Evolutionary conservation across 2,888 invertebrate species (phyloP).

Genomic region (Myopa testacea): DNA sequence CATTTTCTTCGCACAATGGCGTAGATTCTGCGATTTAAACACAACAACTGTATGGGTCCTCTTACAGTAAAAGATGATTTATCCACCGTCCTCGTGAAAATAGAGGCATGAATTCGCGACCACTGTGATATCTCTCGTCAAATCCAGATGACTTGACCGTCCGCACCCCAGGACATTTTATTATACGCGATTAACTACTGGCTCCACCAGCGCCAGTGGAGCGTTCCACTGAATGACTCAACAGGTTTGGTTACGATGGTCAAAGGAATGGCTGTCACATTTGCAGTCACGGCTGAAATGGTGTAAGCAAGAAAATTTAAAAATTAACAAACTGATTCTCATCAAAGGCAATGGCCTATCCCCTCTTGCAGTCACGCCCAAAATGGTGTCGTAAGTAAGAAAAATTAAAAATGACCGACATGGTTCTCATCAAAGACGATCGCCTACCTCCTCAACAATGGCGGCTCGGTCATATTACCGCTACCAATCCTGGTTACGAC

Average conservation of each 20-base stretch:
- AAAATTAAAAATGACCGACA: constrained; percentile 37
- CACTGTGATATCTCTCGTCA: constrained; percentile 34
- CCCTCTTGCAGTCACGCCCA: too few relatives aligned
- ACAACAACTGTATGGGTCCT: constrained; percentile 13
- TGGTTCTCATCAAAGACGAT: constrained; percentile 40
- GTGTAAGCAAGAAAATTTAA: too few relatives aligned
- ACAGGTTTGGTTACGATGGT: constrained; percentile 36
- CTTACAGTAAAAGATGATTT: constrained; percentile 31
- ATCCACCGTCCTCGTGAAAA: constrained; percentile 36
- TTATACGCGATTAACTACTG: constrained; percentile 41
- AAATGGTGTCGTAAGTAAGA: constrained; percentile 40
- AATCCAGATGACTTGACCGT: constrained; percentile 42
- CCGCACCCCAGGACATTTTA: constrained; percentile 41
- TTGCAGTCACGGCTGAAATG: too few relatives aligned
- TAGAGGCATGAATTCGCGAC: constrained; percentile 40
- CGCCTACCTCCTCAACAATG: constrained; percentile 1
- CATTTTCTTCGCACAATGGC: background rate
- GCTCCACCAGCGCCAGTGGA: constrained; percentile 26
- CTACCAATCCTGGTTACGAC: background rate
- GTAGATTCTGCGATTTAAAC: constrained; percentile 5
- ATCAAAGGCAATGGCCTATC: too few relatives aligned
- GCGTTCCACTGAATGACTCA: background rate
- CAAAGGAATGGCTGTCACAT: too few relatives aligned
- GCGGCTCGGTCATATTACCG: background rate
- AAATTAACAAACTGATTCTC: too few relatives aligned